phyloP scores from a whole-genome alignment of 2,113 vertebrate genomes.

The Galemys pyrenaicus region DNA sequence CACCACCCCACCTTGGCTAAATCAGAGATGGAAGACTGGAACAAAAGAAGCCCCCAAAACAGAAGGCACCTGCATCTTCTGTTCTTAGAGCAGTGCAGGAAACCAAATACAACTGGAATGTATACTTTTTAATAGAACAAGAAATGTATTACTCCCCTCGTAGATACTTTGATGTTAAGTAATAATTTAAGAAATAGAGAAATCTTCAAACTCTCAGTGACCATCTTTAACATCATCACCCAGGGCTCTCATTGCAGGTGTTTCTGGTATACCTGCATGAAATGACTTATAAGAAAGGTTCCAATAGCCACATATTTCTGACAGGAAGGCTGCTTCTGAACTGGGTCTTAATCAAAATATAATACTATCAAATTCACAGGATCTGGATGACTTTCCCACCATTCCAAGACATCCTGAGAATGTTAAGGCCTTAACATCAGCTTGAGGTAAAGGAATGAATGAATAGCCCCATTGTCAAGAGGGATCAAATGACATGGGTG shows the following conservation, averaged over 20 bases:
- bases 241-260: constrained; percentile 90
- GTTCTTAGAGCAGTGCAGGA: not conserved
- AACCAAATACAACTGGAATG: not conserved
- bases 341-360: constrained; percentile 94
- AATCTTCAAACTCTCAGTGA: constrained; percentile 94
- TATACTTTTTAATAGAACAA: constrained; percentile 49
- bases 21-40: not conserved
- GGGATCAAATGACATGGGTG: constrained; percentile 91
- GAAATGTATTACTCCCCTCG: constrained; percentile 89
- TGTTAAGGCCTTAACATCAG: constrained; percentile 91
- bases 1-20: not conserved
- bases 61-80: not conserved
- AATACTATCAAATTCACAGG: constrained; percentile 92
- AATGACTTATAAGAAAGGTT: constrained; percentile 86
- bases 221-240: constrained; percentile 93
- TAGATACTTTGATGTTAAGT: constrained; percentile 93
- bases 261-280: constrained; percentile 88
- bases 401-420: constrained; percentile 92
- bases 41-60: not conserved
- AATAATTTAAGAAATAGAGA: constrained; percentile 92
- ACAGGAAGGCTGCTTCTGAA: constrained; percentile 94
- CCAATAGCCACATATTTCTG: constrained; percentile 92
- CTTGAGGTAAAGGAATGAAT: constrained; percentile 89
- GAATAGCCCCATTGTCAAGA: constrained; percentile 93
- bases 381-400: constrained; percentile 94